A percentile compares a stretch with the other conserved stretches of the same genome.
phyloP scores from a whole-genome alignment of 1,140 invertebrate species.

The Eupristina koningsbergeri region DNA sequence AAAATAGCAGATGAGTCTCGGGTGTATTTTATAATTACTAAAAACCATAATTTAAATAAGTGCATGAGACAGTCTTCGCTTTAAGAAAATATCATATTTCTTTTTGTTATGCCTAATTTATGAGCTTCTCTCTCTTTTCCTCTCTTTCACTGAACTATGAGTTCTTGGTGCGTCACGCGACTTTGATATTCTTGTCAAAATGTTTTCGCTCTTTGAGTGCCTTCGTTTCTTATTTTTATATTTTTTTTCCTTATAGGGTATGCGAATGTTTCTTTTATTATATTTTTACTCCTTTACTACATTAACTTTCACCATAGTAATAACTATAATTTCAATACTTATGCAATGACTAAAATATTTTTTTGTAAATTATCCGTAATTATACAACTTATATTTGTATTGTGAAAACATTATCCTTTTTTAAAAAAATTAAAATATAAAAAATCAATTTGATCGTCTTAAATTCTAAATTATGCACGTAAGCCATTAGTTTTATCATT shows the following conservation, averaged over 20 bases:
- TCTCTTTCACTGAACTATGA: too few species aligned
- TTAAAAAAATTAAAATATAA: too few species aligned
- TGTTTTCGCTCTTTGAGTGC: constrained; percentile 28
- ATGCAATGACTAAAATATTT: too few species aligned
- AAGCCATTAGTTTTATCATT: too few species aligned
- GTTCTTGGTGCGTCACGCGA: background rate
- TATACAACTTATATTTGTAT: too few species aligned
- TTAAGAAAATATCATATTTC: background rate
- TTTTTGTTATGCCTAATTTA: background rate
- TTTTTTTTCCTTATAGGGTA: background rate
- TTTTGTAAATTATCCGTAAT: too few species aligned
- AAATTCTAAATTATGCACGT: too few species aligned
- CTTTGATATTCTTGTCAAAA: constrained; percentile 1
- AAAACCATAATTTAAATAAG: background rate
- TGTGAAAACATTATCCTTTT: too few species aligned
- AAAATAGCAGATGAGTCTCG: background rate
- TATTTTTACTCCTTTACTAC: background rate
- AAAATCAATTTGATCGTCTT: too few species aligned
- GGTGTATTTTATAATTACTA: constrained; percentile 17
- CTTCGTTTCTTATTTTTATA: constrained; percentile 8
- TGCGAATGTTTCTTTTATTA: background rate
- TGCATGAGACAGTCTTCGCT: background rate
- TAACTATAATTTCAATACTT: too few species aligned
- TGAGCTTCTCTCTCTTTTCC: too few species aligned
- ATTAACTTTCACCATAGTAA: too few species aligned